Evolutionary conservation across 2,888 invertebrate species (phyloP), one percentile per base, ranked within the genome.

Genomic region (Meliscaeva auricollis): DNA sequence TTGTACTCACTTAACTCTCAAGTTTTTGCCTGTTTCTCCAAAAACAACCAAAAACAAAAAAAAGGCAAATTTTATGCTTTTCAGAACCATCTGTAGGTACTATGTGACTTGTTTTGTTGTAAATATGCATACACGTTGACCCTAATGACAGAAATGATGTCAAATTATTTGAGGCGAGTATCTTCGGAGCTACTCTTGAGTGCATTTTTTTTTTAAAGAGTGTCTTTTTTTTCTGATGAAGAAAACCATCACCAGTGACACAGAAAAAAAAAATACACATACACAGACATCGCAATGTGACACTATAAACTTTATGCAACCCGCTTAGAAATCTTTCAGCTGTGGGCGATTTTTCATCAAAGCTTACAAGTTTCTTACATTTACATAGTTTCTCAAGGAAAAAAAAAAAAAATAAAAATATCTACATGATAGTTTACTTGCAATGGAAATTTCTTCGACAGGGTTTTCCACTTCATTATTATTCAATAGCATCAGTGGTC

Each of bases 91-190:
- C 17, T 46, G 26, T n/a, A n/a, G n/a, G n/a, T 15, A 15, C 44
- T 30, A 13, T 13, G 46, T 30, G 4, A 7, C 26, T 26, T 15
- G 11, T n/a, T n/a, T n/a, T n/a, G n/a, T n/a, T n/a, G 13, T 46
- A 64, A 46, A 46, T n/a, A n/a, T 64, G 46, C 46, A 66, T 66
- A 11, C 32, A 48, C 41, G 56, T 60, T 82, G 76, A 82, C 75
- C 70, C 75, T 75, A 70, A 84, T 84, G 79, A 75, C 66, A 66
- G 60, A 80, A 76, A 76, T 46, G 68, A 84, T 79, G 83, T 70
- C 83, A 83, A 69, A 46, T 22, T 11, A 3, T 15, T 17, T n/a
- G n/a, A n/a, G n/a, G n/a, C 4, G 5, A 44, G 66, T 73, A 73
- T 73, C 79, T 79, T 72, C 15, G 11, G 32, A 73, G 41, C 44